Percentiles rank a stretch among this genome's conserved stretches.
Evolutionary conservation across 2,888 invertebrate species (phyloP).

Genomic region (Stenchaetothrips biformis): DNA sequence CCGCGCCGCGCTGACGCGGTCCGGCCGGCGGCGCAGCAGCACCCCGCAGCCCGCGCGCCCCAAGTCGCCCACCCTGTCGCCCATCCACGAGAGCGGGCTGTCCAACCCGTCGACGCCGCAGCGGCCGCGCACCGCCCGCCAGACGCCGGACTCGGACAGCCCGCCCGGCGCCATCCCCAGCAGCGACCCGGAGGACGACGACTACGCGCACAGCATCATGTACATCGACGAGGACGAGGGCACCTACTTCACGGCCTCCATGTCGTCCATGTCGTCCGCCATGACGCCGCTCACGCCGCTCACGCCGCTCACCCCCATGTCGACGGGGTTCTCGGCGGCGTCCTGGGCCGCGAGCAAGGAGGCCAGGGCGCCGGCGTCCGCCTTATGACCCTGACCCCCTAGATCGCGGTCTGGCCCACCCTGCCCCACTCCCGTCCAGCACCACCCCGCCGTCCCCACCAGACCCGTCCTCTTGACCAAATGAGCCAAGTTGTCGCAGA

Average conservation of each 20-base stretch:
- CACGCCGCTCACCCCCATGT: conserved; percentile 3
- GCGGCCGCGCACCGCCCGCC: conserved; percentile 31
- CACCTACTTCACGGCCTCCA: conserved; percentile 9
- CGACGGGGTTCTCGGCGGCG: not conserved
- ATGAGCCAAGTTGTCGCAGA: not conserved
- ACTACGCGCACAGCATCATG: conserved; percentile 11
- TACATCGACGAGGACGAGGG: conserved; percentile 22
- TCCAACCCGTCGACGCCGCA: conserved; percentile 53
- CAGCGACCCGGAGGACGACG: conserved; percentile 14
- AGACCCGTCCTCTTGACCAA: not conserved
- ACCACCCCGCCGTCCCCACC: not conserved
- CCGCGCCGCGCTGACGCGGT: conserved; percentile 33
- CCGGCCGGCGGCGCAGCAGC: conserved; percentile 40
- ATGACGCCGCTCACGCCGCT: conserved; percentile 14
- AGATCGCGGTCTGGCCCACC: not conserved
- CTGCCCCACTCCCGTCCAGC: not conserved
- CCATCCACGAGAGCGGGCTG: conserved; percentile 65
- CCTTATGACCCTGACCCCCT: not conserved
- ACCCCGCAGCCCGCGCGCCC: conserved; percentile 43
- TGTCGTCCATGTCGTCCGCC: conserved; percentile 9
- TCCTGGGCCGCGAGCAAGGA: conserved; percentile 2
- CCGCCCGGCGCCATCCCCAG: conserved; percentile 5
- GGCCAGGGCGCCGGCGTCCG: not conserved
- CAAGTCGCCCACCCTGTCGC: conserved; percentile 54
- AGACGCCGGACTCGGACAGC: not conserved